Evolutionary conservation across 2,113 vertebrate genomes (phyloP).

Genomic region (Tetraodon nigroviridis): DNA sequence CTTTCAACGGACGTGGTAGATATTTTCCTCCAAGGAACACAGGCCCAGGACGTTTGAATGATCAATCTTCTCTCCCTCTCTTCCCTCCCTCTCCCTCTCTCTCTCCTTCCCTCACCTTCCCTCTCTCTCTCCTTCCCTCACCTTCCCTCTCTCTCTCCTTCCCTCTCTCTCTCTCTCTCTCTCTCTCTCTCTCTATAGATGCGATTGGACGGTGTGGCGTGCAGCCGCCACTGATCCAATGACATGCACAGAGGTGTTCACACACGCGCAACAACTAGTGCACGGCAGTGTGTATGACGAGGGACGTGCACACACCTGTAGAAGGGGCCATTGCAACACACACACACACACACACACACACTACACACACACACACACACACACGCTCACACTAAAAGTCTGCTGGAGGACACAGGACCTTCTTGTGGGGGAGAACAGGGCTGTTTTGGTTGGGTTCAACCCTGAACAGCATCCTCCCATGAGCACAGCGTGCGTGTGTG

Average conservation of each 20-base stretch:
- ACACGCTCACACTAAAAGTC: slow-evolving; percentile 11
- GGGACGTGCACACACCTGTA: slow-evolving; percentile 36
- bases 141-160: slow-evolving; percentile 27
- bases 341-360: not conserved
- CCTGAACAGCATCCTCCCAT: slow-evolving; percentile 12
- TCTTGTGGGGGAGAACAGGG: slow-evolving; percentile 55
- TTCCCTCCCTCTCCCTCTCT: slow-evolving; percentile 39
- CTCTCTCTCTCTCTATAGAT: slow-evolving; percentile 55
- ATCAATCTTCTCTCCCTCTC: slow-evolving; percentile 61
- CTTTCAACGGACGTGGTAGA: slow-evolving; percentile 11
- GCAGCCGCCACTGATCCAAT: slow-evolving; percentile 88
- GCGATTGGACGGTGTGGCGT: slow-evolving; percentile 87
- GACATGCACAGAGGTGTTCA: slow-evolving; percentile 68
- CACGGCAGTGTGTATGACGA: not conserved
- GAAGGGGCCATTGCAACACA: slow-evolving; percentile 5
- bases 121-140: slow-evolving; percentile 21
- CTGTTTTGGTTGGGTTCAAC: slow-evolving; percentile 55
- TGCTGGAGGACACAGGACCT: slow-evolving; percentile 56
- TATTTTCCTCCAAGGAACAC: slow-evolving; percentile 35
- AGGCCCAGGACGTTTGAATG: slow-evolving; percentile 66
- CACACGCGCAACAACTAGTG: slow-evolving; percentile 2
- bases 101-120: slow-evolving; percentile 18
- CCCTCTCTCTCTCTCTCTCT: slow-evolving; percentile 25
- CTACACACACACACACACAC: slow-evolving; percentile 1
- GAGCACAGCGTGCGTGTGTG: slow-evolving; percentile 32